Evolutionary conservation across 1,140 invertebrate species (phyloP), one percentile per base, ranked within the genome.

Genomic region (Drosophila arawakana): DNA sequence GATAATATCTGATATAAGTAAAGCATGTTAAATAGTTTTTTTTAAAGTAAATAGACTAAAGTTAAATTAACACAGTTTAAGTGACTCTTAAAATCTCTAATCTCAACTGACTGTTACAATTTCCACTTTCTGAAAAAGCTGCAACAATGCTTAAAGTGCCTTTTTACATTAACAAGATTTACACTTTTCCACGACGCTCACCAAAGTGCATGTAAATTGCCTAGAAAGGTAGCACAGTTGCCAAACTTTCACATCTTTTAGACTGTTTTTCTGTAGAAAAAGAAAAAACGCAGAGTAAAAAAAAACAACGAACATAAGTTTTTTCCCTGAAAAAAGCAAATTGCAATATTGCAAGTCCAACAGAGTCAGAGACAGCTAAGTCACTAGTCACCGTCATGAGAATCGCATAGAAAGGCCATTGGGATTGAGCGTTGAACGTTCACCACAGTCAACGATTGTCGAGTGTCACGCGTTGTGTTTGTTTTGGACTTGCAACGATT

Each of bases 381-480:
- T 39, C 52, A 55, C 7, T 11, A 18, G 52, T 34, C 52, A 41
- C 47, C 35, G 9, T 30, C 59, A 49, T 73, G 71, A 73, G 71
- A 73, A 73, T 73, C 65, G 47, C 65, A 55, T 47, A 69, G 71
- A 73, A 46, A 60, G 57, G 35, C 65, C 18, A 37, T 30, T 18
- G 41, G n/a, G 21, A 25, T 9, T 8, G 11, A 47, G 34, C 52
- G 25, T 30, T 30, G 30, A 49, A 37, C 65, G 35, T 69, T 73
- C 63, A 61, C 65, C 71, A 30, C 37, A 59, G 10, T 9, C 9
- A 41, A 70, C 34, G 18, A 15, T 25, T 21, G 21, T 57, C 15
- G 61, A 68, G 49, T 69, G 65, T 67, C 61, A 65, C 34, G 54
- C n/a, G 61, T 43, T 58, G 49, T 79, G 57, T 78, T 79, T 68